Conservation (phyloP, 2,888 invertebrate species). For the Agrilus cyanescens region DNA sequence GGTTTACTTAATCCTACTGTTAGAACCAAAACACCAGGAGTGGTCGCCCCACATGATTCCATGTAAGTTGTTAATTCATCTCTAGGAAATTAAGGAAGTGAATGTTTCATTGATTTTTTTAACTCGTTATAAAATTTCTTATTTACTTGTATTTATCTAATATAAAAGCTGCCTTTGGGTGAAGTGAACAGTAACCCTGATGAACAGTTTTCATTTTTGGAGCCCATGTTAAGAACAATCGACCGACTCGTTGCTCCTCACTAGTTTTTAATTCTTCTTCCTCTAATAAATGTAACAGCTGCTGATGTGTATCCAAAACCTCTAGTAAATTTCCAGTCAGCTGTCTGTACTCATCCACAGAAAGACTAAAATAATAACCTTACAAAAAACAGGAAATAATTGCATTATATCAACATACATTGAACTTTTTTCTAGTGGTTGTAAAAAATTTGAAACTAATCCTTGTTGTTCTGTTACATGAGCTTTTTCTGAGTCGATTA, state of each 20-base stretch:
- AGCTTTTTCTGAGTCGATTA: constrained; percentile 84
- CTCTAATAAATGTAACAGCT: constrained; percentile 66
- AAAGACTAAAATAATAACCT: constrained; percentile 48
- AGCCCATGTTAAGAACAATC: constrained; percentile 77
- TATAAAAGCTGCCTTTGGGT: constrained; percentile 89
- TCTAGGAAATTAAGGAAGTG: constrained; percentile 36
- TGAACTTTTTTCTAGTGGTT: constrained; percentile 74
- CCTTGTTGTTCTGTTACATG: constrained; percentile 85
- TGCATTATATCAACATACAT: constrained; percentile 52
- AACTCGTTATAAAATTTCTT: neutral
- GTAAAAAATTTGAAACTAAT: constrained; percentile 71
- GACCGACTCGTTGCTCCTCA: constrained; percentile 77
- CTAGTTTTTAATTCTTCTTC: constrained; percentile 61
- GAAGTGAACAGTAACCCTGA: constrained; percentile 80
- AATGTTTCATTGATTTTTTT: neutral
- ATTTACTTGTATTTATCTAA: constrained; percentile 85
- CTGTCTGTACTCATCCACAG: constrained; percentile 74
- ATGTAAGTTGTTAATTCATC: constrained; percentile 76
- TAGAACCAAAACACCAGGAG: constrained; percentile 77
- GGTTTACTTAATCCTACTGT: constrained; percentile 92
- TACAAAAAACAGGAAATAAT: neutral
- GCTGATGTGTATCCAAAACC: constrained; percentile 74
- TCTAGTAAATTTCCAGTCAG: constrained; percentile 83
- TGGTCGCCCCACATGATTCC: constrained; percentile 76
- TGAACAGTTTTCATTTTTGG: constrained; percentile 74